These are phyloP conservation scores for Melanostoma scalare DNA, from an alignment of 2,888 invertebrate species.

Conservation along the genomic window DNA sequence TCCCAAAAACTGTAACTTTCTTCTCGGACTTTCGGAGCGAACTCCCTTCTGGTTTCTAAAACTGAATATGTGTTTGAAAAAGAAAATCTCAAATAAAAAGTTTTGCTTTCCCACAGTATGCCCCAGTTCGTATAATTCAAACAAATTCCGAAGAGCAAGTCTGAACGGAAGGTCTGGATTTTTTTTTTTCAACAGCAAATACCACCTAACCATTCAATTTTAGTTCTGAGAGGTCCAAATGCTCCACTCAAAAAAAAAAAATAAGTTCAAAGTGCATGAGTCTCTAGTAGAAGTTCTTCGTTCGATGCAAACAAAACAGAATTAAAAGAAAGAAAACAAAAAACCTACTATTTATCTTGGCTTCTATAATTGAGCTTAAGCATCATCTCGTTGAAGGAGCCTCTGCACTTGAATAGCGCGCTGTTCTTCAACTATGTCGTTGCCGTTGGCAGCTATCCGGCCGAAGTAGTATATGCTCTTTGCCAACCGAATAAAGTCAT, in stretches of 20 bases:
- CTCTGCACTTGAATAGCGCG: slow-evolving; percentile 45
- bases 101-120: no score
- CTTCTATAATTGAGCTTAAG: slow-evolving; percentile 65
- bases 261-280: slow-evolving; percentile 21
- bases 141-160: no score
- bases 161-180: no score
- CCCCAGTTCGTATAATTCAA: no score
- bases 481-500: slow-evolving; percentile 17
- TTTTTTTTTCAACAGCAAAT: no score
- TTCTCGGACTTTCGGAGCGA: no score
- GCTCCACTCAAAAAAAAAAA: not conserved
- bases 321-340: slow-evolving; percentile 17
- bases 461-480: slow-evolving; percentile 1
- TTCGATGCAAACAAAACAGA: not conserved
- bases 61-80: no score
- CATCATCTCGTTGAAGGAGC: slow-evolving; percentile 32
- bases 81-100: no score
- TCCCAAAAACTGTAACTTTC: no score
- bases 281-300: slow-evolving; percentile 14
- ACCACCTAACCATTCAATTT: no score
- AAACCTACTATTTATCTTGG: slow-evolving; percentile 57
- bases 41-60: no score
- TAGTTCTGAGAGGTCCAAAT: no score
- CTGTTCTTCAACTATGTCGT: slow-evolving; percentile 32
- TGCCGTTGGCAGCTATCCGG: slow-evolving; percentile 27